These are phyloP conservation scores for Folsomia manolachei DNA, from an alignment of 2,888 invertebrate species.

Conservation along the genomic window DNA sequence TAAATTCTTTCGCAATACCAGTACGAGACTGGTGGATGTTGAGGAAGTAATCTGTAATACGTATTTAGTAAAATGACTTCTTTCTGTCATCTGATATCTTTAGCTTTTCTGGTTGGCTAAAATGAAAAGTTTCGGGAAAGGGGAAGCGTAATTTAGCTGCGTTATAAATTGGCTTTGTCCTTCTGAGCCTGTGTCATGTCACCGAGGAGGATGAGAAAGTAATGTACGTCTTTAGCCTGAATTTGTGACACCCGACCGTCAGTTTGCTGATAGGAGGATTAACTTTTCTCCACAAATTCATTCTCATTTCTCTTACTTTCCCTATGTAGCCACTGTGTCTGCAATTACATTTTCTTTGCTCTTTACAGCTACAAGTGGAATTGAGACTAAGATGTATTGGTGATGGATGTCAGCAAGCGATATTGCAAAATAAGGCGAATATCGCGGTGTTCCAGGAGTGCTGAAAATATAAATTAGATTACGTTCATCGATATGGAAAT, in stretches of 20 bases:
- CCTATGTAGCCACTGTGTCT: background rate
- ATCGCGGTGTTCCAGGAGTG: too few species aligned
- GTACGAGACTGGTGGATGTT: background rate
- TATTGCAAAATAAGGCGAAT: too few species aligned
- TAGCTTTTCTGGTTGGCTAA: background rate
- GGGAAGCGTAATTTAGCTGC: background rate
- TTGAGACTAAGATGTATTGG: too few species aligned
- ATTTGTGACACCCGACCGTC: background rate
- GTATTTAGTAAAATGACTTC: background rate
- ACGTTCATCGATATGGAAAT: too few species aligned
- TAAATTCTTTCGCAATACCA: too few species aligned
- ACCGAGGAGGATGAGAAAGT: background rate
- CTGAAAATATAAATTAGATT: too few species aligned
- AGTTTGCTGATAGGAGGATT: background rate
- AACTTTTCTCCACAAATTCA: background rate
- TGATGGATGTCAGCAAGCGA: too few species aligned
- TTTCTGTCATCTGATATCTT: background rate
- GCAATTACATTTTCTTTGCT: too few species aligned
- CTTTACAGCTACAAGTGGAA: too few species aligned
- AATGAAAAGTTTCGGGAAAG: background rate
- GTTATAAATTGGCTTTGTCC: background rate
- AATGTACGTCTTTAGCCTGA: background rate
- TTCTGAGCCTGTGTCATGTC: background rate
- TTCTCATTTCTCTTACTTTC: background rate
- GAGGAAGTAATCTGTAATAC: too few species aligned